Evolutionary conservation across 2,797 vertebrate species (phyloP).

Genomic region (Decapterus maruadsi): DNA sequence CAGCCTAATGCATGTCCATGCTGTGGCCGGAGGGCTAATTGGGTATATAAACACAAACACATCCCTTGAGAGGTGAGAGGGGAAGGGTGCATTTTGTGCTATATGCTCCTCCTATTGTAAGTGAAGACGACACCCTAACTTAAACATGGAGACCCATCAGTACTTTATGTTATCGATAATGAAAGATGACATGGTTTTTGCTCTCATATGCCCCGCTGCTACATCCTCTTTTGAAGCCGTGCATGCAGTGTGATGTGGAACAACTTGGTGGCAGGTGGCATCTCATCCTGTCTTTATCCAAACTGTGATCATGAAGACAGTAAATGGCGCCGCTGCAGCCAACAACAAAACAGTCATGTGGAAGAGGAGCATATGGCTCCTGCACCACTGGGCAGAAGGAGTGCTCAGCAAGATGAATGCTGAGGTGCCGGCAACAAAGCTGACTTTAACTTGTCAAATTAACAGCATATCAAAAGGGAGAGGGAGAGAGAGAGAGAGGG

Average conservation of each 20-base stretch:
- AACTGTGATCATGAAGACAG: constrained; percentile 75
- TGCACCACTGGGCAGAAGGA: constrained; percentile 81
- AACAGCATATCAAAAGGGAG: constrained; percentile 73
- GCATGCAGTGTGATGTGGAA: constrained; percentile 57
- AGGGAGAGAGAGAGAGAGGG: constrained; percentile 32
- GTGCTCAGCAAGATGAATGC: constrained; percentile 75
- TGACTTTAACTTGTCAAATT: constrained; percentile 88
- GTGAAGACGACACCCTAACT: constrained; percentile 42
- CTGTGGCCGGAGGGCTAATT: constrained; percentile 86
- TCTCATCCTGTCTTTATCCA: constrained; percentile 68
- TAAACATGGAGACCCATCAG: constrained; percentile 57
- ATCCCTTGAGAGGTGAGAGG: constrained; percentile 78
- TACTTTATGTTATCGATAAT: constrained; percentile 51
- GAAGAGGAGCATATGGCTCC: constrained; percentile 82
- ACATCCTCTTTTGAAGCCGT: constrained; percentile 59
- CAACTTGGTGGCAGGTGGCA: constrained; percentile 76
- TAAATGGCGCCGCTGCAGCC: constrained; percentile 66
- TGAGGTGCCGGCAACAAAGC: constrained; percentile 79
- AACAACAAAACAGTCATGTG: constrained; percentile 72
- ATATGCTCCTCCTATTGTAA: constrained; percentile 50
- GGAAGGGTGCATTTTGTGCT: constrained; percentile 61
- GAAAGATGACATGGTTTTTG: constrained; percentile 70
- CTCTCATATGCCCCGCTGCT: constrained; percentile 49
- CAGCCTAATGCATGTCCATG: constrained; percentile 82
- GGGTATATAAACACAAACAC: constrained; percentile 87